A percentile compares a stretch with the other conserved stretches of the same genome.
phyloP scores from a whole-genome alignment of 1,140 invertebrate species.

The Macrobrachium nipponense region DNA sequence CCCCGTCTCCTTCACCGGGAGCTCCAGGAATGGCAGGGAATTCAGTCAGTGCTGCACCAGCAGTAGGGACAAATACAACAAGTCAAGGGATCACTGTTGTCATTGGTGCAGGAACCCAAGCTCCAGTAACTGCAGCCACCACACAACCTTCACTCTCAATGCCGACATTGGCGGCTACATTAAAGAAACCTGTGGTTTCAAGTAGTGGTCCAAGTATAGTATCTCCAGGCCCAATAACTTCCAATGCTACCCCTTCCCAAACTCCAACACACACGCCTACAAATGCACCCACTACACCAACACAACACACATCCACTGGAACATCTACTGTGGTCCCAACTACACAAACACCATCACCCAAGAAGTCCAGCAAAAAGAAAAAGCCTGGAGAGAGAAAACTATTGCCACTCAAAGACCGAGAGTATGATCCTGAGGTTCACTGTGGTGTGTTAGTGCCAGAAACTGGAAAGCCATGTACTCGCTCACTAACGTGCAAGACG shows the following conservation, averaged over 20 bases:
- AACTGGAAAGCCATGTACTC: slow-evolving; percentile 80
- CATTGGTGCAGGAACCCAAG: slow-evolving; percentile 50
- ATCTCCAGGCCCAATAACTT: slow-evolving; percentile 33
- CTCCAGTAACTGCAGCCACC: slow-evolving; percentile 30
- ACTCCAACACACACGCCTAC: slow-evolving; percentile 48
- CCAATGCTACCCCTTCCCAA: slow-evolving; percentile 34
- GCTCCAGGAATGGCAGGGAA: slow-evolving; percentile 8
- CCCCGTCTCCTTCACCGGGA: slow-evolving; percentile 43
- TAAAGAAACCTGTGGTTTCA: slow-evolving; percentile 60
- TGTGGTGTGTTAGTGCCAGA: slow-evolving; percentile 81
- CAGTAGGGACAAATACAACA: slow-evolving; percentile 36
- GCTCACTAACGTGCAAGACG: slow-evolving; percentile 86
- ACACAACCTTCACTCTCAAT: slow-evolving; percentile 56
- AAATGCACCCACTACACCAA: slow-evolving; percentile 51
- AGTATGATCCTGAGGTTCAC: slow-evolving; percentile 85
- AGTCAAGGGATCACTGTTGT: slow-evolving; percentile 63
- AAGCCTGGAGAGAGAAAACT: slow-evolving; percentile 66
- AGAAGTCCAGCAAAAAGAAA: slow-evolving; percentile 65
- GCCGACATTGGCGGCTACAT: slow-evolving; percentile 47
- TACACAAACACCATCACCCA: slow-evolving; percentile 59
- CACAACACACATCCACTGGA: slow-evolving; percentile 50
- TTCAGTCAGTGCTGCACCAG: slow-evolving; percentile 34
- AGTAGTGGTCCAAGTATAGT: slow-evolving; percentile 40
- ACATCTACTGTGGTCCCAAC: slow-evolving; percentile 35
- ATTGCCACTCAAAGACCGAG: slow-evolving; percentile 76